These are phyloP conservation scores for Smittia aterrima DNA, from an alignment of 2,888 invertebrate species.

Conservation along the genomic window DNA sequence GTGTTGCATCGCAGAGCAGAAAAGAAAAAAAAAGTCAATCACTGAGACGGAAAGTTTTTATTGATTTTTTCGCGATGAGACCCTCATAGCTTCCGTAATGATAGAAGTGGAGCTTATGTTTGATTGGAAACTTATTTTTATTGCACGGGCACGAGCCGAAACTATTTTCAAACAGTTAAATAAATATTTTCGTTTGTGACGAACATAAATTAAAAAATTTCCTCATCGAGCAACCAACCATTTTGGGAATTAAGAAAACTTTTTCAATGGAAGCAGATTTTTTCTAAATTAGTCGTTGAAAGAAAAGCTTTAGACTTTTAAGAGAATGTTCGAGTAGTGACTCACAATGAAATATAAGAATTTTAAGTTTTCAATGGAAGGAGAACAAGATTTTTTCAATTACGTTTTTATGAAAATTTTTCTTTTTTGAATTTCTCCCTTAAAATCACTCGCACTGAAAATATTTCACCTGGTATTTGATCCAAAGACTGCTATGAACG, in stretches of 20 bases:
- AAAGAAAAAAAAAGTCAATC: not conserved
- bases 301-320: not conserved
- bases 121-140: not conserved
- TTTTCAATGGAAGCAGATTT: constrained; percentile 1
- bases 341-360: not conserved
- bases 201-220: not conserved
- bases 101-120: not conserved
- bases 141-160: not conserved
- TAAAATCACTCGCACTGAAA: not conserved
- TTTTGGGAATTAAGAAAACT: not conserved
- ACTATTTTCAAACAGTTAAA: not conserved
- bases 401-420: constrained; percentile 37
- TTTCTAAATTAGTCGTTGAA: not conserved
- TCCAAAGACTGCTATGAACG: no score
- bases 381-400: constrained; percentile 22
- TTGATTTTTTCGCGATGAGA: constrained; percentile 5
- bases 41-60: constrained; percentile 20
- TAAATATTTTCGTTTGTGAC: constrained; percentile 8
- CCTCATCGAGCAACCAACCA: constrained; percentile 14
- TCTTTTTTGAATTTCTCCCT: constrained; percentile 5
- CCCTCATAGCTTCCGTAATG: not conserved
- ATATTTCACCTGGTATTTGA: constrained; percentile 60
- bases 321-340: not conserved
- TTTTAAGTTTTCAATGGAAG: no score
- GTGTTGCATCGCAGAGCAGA: not conserved